Percentiles rank a stretch among this genome's conserved stretches.
Evolutionary conservation across 2,888 invertebrate genomes (phyloP).

Genomic region (Drosophila antonietae): DNA sequence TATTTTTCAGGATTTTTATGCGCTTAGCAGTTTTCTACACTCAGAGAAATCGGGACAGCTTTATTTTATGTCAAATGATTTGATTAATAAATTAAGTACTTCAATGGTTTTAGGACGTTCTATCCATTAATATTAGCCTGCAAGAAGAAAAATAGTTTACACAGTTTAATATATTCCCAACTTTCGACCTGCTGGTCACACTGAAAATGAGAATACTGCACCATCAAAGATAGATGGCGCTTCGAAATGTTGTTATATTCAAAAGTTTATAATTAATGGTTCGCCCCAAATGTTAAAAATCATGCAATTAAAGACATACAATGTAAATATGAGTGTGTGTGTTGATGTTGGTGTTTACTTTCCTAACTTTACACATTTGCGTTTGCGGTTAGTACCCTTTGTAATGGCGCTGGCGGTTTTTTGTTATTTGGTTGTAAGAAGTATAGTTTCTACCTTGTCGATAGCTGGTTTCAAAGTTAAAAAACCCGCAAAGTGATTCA

Average conservation of each 20-base stretch:
- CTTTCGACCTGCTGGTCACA: slow-evolving; percentile 30
- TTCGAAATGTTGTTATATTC: slow-evolving; percentile 18
- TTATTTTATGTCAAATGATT: not conserved
- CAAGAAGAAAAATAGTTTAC: slow-evolving; percentile 1
- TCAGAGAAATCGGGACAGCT: not conserved
- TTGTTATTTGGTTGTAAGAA: slow-evolving; percentile 7
- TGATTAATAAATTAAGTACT: not conserved
- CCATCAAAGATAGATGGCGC: slow-evolving; percentile 45
- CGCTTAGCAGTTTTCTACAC: slow-evolving; percentile 25
- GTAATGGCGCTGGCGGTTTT: slow-evolving; percentile 31
- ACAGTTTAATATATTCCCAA: not conserved
- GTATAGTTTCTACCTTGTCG: slow-evolving; percentile 4
- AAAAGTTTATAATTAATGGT: slow-evolving; percentile 11
- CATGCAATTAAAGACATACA: too few species aligned
- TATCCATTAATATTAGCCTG: not conserved
- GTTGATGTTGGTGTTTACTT: slow-evolving; percentile 29
- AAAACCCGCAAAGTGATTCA: slow-evolving; percentile 15
- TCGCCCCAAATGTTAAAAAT: too few species aligned
- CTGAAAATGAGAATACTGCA: not conserved
- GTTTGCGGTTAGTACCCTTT: slow-evolving; percentile 60
- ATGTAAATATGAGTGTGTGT: too few species aligned
- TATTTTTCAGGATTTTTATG: slow-evolving; percentile 36
- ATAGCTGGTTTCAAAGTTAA: slow-evolving; percentile 5
- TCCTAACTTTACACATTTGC: slow-evolving; percentile 53
- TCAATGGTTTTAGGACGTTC: not conserved